These are phyloP conservation scores for Pyrgilauda ruficollis DNA, from an alignment of 2,113 vertebrate species.

Conservation along the genomic window DNA sequence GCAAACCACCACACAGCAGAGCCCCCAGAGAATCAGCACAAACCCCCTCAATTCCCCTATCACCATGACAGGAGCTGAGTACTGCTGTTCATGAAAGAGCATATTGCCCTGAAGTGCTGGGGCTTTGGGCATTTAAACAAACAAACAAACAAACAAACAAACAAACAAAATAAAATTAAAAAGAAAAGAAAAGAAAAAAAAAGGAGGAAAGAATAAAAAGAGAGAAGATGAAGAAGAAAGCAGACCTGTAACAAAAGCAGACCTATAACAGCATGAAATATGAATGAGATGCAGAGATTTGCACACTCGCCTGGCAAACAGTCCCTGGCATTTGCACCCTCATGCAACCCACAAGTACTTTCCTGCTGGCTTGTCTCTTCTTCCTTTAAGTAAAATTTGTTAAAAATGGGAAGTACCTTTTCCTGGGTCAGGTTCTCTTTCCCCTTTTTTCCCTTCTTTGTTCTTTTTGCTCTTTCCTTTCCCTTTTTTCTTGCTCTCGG, in stretches of 20 bases:
- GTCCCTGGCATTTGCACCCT: constrained; percentile 37
- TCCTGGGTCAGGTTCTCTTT: constrained; percentile 72
- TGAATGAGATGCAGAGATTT: constrained; percentile 48
- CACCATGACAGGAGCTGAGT: not conserved
- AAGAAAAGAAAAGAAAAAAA: no score
- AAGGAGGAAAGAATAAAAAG: not conserved
- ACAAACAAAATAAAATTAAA: no score
- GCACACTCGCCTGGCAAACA: not conserved
- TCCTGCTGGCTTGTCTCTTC: constrained; percentile 40
- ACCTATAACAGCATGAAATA: not conserved
- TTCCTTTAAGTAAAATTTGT: constrained; percentile 61
- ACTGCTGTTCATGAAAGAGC: not conserved
- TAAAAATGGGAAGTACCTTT: constrained; percentile 71
- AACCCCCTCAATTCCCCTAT: not conserved
- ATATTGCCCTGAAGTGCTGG: not conserved
- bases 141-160: no score
- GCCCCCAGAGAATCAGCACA: not conserved
- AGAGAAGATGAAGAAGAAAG: not conserved
- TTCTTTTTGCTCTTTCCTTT: constrained; percentile 77
- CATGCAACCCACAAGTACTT: constrained; percentile 26
- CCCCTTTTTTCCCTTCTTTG: constrained; percentile 75
- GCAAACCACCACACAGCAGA: not conserved
- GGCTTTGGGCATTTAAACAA: not conserved
- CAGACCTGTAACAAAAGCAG: constrained; percentile 6
- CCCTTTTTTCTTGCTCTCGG: constrained; percentile 75